Base-by-base conservation (phyloP, 2,113 vertebrate species). In the Charadrius vociferus region DNA sequence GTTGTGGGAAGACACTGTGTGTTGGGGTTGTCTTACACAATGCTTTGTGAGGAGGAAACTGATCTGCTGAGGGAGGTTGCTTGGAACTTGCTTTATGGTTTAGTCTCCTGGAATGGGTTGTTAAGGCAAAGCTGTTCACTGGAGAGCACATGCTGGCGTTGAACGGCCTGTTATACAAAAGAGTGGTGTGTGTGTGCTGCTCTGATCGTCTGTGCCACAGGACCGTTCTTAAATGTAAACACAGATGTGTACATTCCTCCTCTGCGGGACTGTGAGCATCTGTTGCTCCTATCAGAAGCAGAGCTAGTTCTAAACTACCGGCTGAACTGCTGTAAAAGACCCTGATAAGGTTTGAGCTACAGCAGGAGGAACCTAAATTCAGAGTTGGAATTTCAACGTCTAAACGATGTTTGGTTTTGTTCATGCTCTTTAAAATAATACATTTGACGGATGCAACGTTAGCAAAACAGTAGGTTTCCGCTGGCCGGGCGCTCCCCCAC, bases 381-480 rank as follows among this genome's bases (percentile, higher is more conserved):
- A 4, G 45, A 45, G 45, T 3, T 24, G 53, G 27, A n/a, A 22
- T 12, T 4, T 23, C 6, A 49, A 43, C 7, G 6, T 10, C 20
- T 34, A 1, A 20, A 7, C 3, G 29, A 7, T 1, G 22, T 12
- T 20, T 18, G 6, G n/a, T 23, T 36, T 6, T 1, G 49, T 2
- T 18, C 2, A 1, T 1, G 49, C 3, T 41, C 14, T 26, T 22
- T 6, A 1, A 43, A 52, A 13, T 3, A 18, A 26, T 1, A 2
- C 22, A 0, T 23, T 12, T 8, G 6, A 8, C 26, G 37, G 32
- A 6, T 0, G 27, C 5, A 4, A 3, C 0, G 43, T 0, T 9
- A 43, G 43, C 65, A 7, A 6, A 18, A 3, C 7, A 11, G 45
- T 0, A 3, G 12, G n/a, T 6, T 34, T 23, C 53, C 27, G 1